Evolutionary conservation across 2,888 invertebrate genomes (phyloP), one percentile per base, ranked within the genome.

Genomic region (Allygus modestus): DNA sequence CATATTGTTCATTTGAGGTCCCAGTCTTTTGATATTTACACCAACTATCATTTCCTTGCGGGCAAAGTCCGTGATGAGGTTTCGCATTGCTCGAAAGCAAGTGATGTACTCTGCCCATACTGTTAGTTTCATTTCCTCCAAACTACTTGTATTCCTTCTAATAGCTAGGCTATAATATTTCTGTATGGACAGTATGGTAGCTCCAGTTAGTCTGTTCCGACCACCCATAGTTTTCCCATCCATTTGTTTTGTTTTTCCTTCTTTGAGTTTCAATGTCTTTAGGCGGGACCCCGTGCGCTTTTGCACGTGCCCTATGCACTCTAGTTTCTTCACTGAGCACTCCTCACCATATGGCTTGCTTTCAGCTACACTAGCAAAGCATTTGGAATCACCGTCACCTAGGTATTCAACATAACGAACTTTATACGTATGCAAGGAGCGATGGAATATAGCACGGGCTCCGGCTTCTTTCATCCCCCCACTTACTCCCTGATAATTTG

Each of bases 101-200:
- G 65, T 88, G 88, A 43, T 84, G 79, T 84, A 88, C 15, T 86
- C 86, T 9, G 88, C 88, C 88, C 87, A 88, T 69, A 88, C 85
- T 11, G 84, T 88, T 71, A 85, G 86, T 69, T 87, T 87, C 87
- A 88, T 88, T 7, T 85, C 82, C 54, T 86, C 87, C 9, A 85
- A 58, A 11, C 85, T 85, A 83, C 87, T 65, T 17, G 86, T 73
- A 84, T 87, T 85, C 12, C 85, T 73, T 37, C 87, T 61, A 81
- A 88, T 88, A 15, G 87, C 88, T n/a, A 87, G 58, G 17, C 88
- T 87, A 82, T 88, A 88, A 83, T 86, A 89, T 26, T 79, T 84
- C 26, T 86, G 87, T 61, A 89, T 58, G 81, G 87, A 84, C 33
- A 86, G 83, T 31, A 89, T 87, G n/a, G 87, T 28, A 77, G 85